phyloP scores from a whole-genome alignment of 2,888 invertebrate genomes.

The Drosophila mayaguana region DNA sequence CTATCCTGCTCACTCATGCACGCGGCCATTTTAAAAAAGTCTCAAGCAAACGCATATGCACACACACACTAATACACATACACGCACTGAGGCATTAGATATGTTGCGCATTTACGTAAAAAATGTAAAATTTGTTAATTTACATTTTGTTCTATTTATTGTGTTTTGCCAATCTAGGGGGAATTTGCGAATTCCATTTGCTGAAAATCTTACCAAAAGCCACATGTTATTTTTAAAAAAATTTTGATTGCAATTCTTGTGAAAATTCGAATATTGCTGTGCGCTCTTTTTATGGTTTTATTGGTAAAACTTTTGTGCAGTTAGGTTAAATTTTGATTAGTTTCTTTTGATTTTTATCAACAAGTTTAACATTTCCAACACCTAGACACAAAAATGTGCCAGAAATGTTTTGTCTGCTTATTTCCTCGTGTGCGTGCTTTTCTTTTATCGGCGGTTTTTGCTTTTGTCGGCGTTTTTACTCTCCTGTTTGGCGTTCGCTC shows the following conservation, averaged over 20 bases:
- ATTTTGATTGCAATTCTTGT: constrained; percentile 36
- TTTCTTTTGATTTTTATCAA: constrained; percentile 13
- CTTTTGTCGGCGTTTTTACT: constrained; percentile 51
- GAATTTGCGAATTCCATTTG: constrained; percentile 8
- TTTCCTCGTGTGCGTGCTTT: constrained; percentile 37
- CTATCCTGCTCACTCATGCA: constrained; percentile 23
- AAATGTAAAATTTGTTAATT: neutral
- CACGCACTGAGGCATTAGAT: constrained; percentile 19
- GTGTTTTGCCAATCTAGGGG: constrained; percentile 21
- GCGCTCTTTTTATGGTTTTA: constrained; percentile 16
- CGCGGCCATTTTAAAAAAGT: constrained; percentile 67
- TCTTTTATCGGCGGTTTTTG: constrained; percentile 39
- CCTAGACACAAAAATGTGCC: constrained; percentile 28
- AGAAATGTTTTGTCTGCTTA: constrained; percentile 20
- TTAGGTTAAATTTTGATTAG: neutral
- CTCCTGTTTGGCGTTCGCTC: constrained; percentile 20
- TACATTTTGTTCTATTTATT: constrained; percentile 21
- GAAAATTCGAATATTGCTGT: constrained; percentile 3
- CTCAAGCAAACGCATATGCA: constrained; percentile 33
- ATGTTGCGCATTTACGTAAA: constrained; percentile 33
- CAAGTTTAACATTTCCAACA: constrained; percentile 27
- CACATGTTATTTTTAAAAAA: constrained; percentile 18
- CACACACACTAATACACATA: constrained; percentile 22
- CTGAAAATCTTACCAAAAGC: constrained; percentile 72
- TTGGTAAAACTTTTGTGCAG: constrained; percentile 70